phyloP scores from a whole-genome alignment of 2,113 vertebrate species.

The Orientallactaga bullata region DNA sequence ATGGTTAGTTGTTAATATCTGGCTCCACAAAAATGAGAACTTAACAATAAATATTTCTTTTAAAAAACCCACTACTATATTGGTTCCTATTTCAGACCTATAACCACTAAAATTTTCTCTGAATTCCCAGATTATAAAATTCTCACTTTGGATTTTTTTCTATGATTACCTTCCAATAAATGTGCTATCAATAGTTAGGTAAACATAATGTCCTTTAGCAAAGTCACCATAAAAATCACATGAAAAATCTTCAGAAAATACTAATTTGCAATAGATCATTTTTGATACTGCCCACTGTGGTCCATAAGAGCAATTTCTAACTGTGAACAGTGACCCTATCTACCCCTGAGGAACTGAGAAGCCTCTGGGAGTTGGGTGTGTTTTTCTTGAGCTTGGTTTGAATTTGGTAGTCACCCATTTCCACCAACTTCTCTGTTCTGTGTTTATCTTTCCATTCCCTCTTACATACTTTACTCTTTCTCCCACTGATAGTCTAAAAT shows the following conservation, averaged over 20 bases:
- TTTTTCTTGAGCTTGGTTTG: background rate
- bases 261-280: background rate
- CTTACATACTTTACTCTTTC: background rate
- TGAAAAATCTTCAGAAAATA: background rate
- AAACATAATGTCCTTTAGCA: conserved; percentile 3
- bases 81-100: background rate
- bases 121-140: background rate
- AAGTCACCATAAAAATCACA: conserved; percentile 4
- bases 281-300: background rate
- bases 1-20: conserved; percentile 7
- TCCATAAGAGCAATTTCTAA: accelerated
- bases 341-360: background rate
- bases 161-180: background rate
- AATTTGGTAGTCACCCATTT: background rate
- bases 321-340: background rate
- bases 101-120: background rate
- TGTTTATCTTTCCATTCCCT: background rate
- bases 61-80: accelerated
- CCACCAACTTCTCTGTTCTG: background rate
- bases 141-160: background rate
- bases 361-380: background rate
- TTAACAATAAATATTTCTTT: conserved; percentile 42
- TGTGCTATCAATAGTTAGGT: background rate
- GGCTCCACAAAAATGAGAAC: background rate
- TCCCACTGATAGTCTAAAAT: background rate